A percentile compares a stretch with the other conserved stretches of the same genome.
phyloP scores from a whole-genome alignment of 2,888 invertebrate genomes.

The Parnassius mnemosyne region DNA sequence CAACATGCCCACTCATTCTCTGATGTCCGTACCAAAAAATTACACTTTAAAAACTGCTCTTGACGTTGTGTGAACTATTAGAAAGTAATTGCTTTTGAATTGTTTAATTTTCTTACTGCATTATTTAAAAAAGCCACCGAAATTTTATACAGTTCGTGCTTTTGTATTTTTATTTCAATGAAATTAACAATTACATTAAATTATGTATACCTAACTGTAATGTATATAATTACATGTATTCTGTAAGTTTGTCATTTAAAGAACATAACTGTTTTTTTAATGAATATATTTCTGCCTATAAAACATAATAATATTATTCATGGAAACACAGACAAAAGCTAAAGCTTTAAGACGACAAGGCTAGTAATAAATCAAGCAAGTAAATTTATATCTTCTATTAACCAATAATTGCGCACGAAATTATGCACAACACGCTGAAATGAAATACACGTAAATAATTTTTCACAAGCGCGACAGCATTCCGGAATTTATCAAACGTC shows the following conservation, averaged over 20 bases:
- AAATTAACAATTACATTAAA: too few relatives aligned
- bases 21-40: slow-evolving; percentile 57
- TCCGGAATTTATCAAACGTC: slow-evolving; percentile 23
- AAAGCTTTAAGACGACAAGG: too few relatives aligned
- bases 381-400: not conserved
- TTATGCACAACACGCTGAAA: not conserved
- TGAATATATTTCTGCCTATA: too few relatives aligned
- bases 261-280: too few relatives aligned
- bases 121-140: slow-evolving; percentile 9
- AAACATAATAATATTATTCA: too few relatives aligned
- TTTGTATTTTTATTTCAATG: too few relatives aligned
- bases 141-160: too few relatives aligned
- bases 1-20: slow-evolving; percentile 63
- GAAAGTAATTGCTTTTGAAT: slow-evolving; percentile 49
- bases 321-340: not conserved
- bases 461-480: slow-evolving; percentile 2
- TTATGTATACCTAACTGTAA: too few relatives aligned
- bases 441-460: slow-evolving; percentile 1
- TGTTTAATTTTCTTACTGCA: slow-evolving; percentile 23
- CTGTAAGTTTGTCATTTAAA: too few relatives aligned
- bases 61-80: slow-evolving; percentile 31
- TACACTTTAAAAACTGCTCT: slow-evolving; percentile 45
- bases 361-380: not conserved
- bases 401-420: not conserved
- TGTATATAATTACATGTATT: too few relatives aligned